Base-by-base conservation (phyloP, 2,888 invertebrate genomes). In the Leptinotarsa tumamoca region DNA sequence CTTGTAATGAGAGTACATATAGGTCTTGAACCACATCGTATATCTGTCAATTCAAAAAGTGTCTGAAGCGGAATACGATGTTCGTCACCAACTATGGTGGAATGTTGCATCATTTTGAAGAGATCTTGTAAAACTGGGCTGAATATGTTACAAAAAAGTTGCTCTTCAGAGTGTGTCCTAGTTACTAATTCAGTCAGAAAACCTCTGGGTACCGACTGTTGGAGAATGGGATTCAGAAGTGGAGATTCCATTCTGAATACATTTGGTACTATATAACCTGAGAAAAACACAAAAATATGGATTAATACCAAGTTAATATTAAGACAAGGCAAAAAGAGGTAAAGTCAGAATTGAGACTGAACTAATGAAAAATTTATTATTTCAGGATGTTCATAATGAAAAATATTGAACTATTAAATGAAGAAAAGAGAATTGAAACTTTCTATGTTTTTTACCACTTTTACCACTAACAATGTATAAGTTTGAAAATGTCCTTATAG, bases 1-100 rank as follows among this genome's bases (percentile, higher is more conserved):
- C 90, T 90, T 0, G 91, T 90, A 14, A 85, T 82, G 50, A 83
- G 74, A 4, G 79, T 90, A 83, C 95, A 95, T 75, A 98, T 91
- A 0, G 98, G 98, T 4, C 97, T 91, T n/a, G 90, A 86, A 67
- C 92, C 91, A 80, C 92, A 92, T 77, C 95, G 93, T 76, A 97
- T 92, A 82, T 95, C 95, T 84, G 95, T 93, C 79, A 98, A 89
- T 82, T 96, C 95, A 61, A 93, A 92, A 74, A 98, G 89, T 70
- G 85, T 71, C 79, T 88, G 87, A 50, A 87, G 80, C 15, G 95
- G 94, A 79, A 91, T 89, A 68, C 92, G 88, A 84, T 93, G 93
- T 67, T 91, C 90, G 81, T 93, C 94, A 7, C 93, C 90, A 79
- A 95, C 92, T 79, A 94, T 91, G 79, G 93, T 93, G 2, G 93